Conservation (phyloP, 2,888 invertebrate genomes). For the Microplitis deprimator region DNA sequence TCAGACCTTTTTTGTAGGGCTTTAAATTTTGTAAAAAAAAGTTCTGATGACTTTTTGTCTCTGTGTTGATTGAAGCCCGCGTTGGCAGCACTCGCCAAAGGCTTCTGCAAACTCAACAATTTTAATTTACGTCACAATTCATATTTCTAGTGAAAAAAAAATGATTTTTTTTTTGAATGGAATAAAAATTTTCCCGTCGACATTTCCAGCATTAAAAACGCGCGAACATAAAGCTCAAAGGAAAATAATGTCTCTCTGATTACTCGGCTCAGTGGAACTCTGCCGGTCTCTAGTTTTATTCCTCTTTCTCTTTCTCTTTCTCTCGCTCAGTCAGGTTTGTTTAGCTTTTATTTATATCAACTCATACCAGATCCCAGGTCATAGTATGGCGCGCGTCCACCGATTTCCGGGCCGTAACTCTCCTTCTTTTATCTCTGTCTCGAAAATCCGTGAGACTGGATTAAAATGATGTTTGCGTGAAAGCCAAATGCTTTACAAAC, state of each 20-base stretch:
- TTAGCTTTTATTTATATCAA: too few species aligned
- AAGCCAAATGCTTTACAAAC: constrained; percentile 71
- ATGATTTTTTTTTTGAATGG: too few species aligned
- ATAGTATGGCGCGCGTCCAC: neutral
- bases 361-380: too few species aligned
- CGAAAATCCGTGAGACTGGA: constrained; percentile 52
- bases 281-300: constrained; percentile 32
- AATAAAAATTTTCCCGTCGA: constrained; percentile 54
- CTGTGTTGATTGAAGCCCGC: too few species aligned
- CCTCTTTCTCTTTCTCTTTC: constrained; percentile 30
- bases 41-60: too few species aligned
- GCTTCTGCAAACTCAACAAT: neutral
- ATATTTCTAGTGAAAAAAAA: constrained; percentile 18
- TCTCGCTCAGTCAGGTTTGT: constrained; percentile 33
- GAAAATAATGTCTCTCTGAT: constrained; percentile 72
- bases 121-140: neutral
- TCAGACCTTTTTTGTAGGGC: too few species aligned
- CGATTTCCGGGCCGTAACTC: constrained; percentile 38
- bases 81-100: too few species aligned
- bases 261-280: constrained; percentile 68
- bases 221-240: constrained; percentile 61
- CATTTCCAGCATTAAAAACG: constrained; percentile 67
- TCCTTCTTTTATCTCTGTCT: too few species aligned
- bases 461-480: constrained; percentile 71
- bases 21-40: too few species aligned